Base-by-base conservation (phyloP, 2,113 vertebrate species). In the Bambusicola thoracicus region DNA sequence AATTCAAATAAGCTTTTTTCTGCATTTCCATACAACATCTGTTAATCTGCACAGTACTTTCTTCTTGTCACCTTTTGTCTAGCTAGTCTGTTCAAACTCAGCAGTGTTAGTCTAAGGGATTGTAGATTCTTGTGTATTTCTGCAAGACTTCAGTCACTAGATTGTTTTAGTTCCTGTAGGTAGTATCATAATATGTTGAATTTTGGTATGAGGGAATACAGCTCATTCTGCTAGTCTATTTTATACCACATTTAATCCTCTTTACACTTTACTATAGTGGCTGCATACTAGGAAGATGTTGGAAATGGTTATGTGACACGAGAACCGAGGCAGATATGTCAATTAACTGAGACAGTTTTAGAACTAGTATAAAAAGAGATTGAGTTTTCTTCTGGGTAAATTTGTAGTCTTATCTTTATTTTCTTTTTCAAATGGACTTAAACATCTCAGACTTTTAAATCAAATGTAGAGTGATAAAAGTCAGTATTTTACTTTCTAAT, bases 61-160 rank as follows among this genome's bases (percentile, higher is more conserved):
- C 9, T 75, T 89, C 30, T 63, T 72, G 13, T 55, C 10, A 43
- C 49, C 4, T 2, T 80, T 67, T 11, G 0, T 67, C 73, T 63
- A 46, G 17, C 58, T 73, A 48, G 5, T 66, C 40, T 79, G 8
- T 61, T 91, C 55, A 61, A 87, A 72, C 3, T 41, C 56, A 63
- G 7, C 8, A 17, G 18, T 36, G 30, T 30, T 13, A 11, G 2
- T 41, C 29, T 5, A 27, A 13, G 13, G 5, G 0, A 0, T 34
- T 48, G 10, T 5, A 68, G 73, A 68, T 68, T 61, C 12, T 34
- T 34, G 30, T 38, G 30, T 74, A 30, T 82, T 85, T 91, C 48
- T 94, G 53, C 13, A 61, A 70, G 30, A 30, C 18, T 68, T 73
- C 12, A 17, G 27, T 59, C 21, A 44, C 51, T 43, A 58, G 15